phyloP scores from a whole-genome alignment of 2,797 vertebrate genomes.

The Hozukius guyotensis region DNA sequence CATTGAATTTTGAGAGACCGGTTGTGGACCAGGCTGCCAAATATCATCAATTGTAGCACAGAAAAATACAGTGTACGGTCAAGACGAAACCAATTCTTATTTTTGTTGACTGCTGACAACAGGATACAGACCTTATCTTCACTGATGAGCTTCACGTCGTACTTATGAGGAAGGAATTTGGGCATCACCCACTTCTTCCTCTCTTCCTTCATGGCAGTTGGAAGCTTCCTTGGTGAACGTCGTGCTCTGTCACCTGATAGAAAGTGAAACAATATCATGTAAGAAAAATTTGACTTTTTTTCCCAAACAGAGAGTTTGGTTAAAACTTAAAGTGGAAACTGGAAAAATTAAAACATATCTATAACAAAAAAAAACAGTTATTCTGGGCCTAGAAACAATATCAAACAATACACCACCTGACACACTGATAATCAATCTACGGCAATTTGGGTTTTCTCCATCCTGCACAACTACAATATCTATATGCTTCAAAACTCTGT shows the following conservation, averaged over 20 bases:
- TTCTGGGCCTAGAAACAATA: background rate
- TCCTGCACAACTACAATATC: background rate
- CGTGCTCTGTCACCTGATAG: constrained; percentile 91
- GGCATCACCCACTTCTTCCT: constrained; percentile 97
- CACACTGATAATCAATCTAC: background rate
- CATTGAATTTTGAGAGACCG: background rate
- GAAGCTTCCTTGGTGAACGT: constrained; percentile 94
- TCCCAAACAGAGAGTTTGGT: background rate
- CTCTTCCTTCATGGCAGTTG: constrained; percentile 93
- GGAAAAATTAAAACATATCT: background rate
- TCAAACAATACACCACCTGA: background rate
- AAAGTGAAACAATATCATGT: background rate
- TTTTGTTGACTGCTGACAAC: background rate
- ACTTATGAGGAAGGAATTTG: constrained; percentile 97
- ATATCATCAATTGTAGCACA: background rate
- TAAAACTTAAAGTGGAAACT: background rate
- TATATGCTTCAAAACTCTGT: background rate
- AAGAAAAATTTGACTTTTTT: background rate
- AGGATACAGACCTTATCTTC: constrained; percentile 91
- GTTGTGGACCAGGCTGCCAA: background rate
- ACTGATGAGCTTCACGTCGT: constrained; percentile 93
- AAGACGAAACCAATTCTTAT: background rate
- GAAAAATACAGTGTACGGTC: background rate
- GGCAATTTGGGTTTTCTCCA: background rate
- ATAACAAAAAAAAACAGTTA: background rate